phyloP scores from a whole-genome alignment of 2,113 vertebrate species.

The Alouatta palliata region DNA sequence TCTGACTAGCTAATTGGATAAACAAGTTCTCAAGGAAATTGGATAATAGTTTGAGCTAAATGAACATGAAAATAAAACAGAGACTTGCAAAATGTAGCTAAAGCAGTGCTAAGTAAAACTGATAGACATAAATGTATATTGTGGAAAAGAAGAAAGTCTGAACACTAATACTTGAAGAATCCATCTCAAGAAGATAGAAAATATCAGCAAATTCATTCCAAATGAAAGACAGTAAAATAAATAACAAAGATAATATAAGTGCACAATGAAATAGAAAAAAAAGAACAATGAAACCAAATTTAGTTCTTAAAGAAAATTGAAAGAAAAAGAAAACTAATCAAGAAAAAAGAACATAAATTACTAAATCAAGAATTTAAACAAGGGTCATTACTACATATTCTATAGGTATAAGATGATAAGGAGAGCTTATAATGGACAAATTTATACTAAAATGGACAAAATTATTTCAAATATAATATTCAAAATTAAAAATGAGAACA shows the following conservation, averaged over 20 bases:
- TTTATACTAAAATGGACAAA: neutral
- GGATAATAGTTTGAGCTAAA: neutral
- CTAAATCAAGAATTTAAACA: neutral
- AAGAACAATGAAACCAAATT: neutral
- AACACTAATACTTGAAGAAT: neutral
- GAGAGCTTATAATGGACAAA: neutral
- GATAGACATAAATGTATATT: neutral
- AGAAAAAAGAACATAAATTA: neutral
- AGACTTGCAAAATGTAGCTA: neutral
- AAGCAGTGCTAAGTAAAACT: neutral
- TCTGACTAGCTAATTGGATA: neutral
- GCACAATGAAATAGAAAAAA: neutral
- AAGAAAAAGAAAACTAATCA: neutral
- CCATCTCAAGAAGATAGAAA: conserved; percentile 6
- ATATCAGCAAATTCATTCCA: neutral
- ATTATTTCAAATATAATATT: conserved; percentile 16
- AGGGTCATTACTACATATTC: neutral
- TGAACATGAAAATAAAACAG: neutral
- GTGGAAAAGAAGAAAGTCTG: neutral
- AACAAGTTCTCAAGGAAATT: neutral
- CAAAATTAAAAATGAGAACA: neutral
- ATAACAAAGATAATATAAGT: neutral
- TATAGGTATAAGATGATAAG: neutral
- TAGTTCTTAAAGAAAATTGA: neutral
- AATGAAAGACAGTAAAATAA: conserved; percentile 3